These are phyloP conservation scores for Oncopodura yosiiana DNA, from an alignment of 1,140 invertebrate genomes.

Conservation along the genomic window DNA sequence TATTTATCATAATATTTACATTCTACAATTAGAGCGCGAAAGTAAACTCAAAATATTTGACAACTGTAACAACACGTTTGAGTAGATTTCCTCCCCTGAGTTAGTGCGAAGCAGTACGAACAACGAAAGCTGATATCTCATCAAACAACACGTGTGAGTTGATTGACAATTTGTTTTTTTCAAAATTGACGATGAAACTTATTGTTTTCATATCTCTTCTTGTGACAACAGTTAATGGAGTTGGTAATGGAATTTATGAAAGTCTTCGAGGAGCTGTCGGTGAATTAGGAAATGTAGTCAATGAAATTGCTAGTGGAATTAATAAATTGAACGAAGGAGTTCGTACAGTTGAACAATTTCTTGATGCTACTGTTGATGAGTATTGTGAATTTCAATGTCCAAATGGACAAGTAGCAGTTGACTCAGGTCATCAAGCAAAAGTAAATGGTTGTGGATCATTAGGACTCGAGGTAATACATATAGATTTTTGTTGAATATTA, in stretches of 20 bases:
- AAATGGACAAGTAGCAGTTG: slow-evolving; percentile 41
- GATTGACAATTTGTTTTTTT: too few species aligned
- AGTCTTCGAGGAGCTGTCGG: slow-evolving; percentile 15
- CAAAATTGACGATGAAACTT: too few species aligned
- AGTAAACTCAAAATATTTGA: too few species aligned
- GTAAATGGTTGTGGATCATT: slow-evolving; percentile 74
- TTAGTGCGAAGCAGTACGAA: too few species aligned
- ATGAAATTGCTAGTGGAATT: slow-evolving; percentile 22
- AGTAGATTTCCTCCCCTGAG: too few species aligned
- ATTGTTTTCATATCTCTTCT: too few species aligned
- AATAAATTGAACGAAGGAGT: slow-evolving; percentile 55
- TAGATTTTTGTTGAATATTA: background rate
- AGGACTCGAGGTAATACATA: slow-evolving; percentile 41
- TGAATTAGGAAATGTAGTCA: slow-evolving; percentile 24
- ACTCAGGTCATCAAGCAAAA: slow-evolving; percentile 58
- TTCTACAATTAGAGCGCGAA: too few species aligned
- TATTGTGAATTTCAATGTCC: slow-evolving; percentile 66
- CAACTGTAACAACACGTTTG: too few species aligned
- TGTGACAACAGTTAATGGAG: too few species aligned
- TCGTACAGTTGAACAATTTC: slow-evolving; percentile 63
- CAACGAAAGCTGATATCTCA: too few species aligned
- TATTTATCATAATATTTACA: too few species aligned
- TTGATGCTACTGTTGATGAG: slow-evolving; percentile 73
- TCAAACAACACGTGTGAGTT: too few species aligned
- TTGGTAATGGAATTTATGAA: slow-evolving; percentile 18